phyloP scores from a whole-genome alignment of 2,888 invertebrate genomes.

The Pegoplata infirma region DNA sequence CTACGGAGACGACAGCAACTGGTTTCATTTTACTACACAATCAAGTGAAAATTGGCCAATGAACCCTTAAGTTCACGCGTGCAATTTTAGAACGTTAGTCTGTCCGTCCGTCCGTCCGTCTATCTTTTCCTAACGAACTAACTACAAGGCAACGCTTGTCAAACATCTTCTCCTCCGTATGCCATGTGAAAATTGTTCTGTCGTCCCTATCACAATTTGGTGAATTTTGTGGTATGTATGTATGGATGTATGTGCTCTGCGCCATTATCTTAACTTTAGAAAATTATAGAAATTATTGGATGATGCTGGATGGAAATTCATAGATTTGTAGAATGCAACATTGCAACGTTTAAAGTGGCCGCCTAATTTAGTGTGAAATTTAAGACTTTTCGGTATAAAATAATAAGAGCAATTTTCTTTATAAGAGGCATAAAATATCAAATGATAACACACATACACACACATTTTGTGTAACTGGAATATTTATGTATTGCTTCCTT shows the following conservation, averaged over 20 bases:
- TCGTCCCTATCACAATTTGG: constrained; percentile 41
- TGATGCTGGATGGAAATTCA: constrained; percentile 57
- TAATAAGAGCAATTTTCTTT: constrained; percentile 42
- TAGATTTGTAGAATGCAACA: constrained; percentile 51
- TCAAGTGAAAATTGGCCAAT: constrained; percentile 64
- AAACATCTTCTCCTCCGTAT: constrained; percentile 47
- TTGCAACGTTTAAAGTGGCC: constrained; percentile 57
- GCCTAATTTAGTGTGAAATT: constrained; percentile 63
- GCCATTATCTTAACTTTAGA: constrained; percentile 60
- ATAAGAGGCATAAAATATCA: constrained; percentile 36
- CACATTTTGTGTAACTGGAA: neutral
- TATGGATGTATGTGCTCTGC: constrained; percentile 21
- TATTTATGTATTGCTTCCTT: constrained; percentile 35
- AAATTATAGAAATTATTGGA: constrained; percentile 64
- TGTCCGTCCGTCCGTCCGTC: neutral
- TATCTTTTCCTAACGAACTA: neutral
- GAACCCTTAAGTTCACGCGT: constrained; percentile 64
- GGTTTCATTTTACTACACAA: constrained; percentile 46
- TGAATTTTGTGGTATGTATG: neutral
- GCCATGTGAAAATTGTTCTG: constrained; percentile 62
- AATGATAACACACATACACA: constrained; percentile 32
- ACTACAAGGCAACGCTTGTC: constrained; percentile 54
- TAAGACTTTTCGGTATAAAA: constrained; percentile 45
- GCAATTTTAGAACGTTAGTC: constrained; percentile 56
- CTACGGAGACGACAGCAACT: constrained; percentile 30